phyloP scores from a whole-genome alignment of 1,140 invertebrate genomes.

The Sitobion miscanthi region DNA sequence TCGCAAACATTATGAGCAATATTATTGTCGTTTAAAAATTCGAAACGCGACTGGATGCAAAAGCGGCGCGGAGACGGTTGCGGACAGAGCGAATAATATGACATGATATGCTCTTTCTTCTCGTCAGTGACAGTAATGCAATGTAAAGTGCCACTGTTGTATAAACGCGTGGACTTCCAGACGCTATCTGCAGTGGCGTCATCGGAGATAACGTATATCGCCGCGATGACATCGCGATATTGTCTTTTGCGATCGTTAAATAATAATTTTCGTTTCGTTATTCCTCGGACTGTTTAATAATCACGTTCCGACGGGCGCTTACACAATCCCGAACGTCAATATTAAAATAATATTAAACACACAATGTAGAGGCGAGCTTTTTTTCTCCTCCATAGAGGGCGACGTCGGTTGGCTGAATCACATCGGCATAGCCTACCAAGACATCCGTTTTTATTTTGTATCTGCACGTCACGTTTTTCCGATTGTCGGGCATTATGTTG shows the following conservation, averaged over 20 bases:
- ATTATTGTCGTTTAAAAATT: neutral
- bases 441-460: neutral
- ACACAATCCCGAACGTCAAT: conserved; percentile 9
- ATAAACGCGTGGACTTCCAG: neutral
- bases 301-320: neutral
- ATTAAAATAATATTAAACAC: neutral
- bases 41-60: neutral
- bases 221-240: neutral
- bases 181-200: neutral
- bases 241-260: neutral
- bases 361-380: neutral
- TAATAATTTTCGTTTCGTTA: neutral
- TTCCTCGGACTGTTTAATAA: conserved; percentile 8
- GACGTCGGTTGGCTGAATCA: neutral
- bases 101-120: too few species aligned
- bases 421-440: neutral
- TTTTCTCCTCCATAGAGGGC: neutral
- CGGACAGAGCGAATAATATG: neutral
- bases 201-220: neutral
- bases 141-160: neutral
- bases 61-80: neutral
- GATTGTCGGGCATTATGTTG: neutral
- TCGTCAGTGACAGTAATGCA: too few species aligned
- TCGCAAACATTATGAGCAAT: too few species aligned
- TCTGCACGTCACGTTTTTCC: neutral